Base-by-base conservation (phyloP, 2,113 vertebrate species). In the Proterorhinus semilunaris region DNA sequence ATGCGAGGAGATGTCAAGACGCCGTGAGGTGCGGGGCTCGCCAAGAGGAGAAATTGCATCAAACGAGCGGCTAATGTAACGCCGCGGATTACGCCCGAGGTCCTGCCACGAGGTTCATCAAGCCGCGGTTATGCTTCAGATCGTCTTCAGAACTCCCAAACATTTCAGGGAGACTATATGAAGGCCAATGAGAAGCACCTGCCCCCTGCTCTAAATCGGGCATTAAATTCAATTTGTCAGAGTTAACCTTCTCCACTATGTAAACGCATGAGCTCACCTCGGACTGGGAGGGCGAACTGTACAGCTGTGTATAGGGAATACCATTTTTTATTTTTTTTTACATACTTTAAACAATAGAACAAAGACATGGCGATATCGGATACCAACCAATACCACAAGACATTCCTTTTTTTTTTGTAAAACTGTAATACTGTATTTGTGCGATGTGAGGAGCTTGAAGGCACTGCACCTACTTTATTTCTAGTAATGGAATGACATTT, bases 221-320 rank as follows among this genome's bases (percentile, higher is more conserved):
- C 57, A 6, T 75, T 61, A 51, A 47, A 80, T 78, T 62, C 9
- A 68, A 76, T 76, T 43, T 67, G 62, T 69, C 55, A 49, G 46
- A 27, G 45, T 63, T 50, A 68, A 72, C 73, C 65, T 69, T 42
- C 17, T 42, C 68, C 42, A 71, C 36, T 47, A 65, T 46, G 55
- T 59, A 65, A 78, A 79, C 43, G 68, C 17, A 82, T 75, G 62
- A 80, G 68, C 16, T 75, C 73, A 85, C 62, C 44, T 49, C 6
- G 0, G 5, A 10, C 65, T 68, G 76, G 42, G 58, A 44, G 57
- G 15, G 42, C 8, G 8, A 13, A 6, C 5, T 10, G 12, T 17
- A 10, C 21, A 55, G 53, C 16, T 3, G 53, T 10, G 5, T 17
- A 10, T 27, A 6, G 27, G 17, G 10, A 27, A 17, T 27, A 7